phyloP scores from a whole-genome alignment of 2,888 invertebrate species.

The Peribatodes rhomboidaria region DNA sequence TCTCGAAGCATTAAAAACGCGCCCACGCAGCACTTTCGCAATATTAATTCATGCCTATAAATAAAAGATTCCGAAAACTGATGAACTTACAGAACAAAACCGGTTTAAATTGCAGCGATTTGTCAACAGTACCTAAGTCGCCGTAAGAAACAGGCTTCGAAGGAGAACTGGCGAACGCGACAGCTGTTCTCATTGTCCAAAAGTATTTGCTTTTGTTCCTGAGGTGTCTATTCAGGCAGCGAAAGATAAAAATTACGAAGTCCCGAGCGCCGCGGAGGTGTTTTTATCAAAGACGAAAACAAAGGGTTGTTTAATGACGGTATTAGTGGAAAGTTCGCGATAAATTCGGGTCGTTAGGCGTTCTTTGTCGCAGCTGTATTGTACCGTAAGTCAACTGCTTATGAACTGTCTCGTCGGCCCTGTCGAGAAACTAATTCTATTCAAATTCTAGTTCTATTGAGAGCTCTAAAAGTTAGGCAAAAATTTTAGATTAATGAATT shows the following conservation, averaged over 20 bases:
- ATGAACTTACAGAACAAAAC: slow-evolving; percentile 20
- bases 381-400: slow-evolving; percentile 72
- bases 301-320: slow-evolving; percentile 85
- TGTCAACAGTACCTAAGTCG: slow-evolving; percentile 47
- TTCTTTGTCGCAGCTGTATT: slow-evolving; percentile 81
- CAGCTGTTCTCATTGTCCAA: slow-evolving; percentile 67
- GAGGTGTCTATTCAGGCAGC: slow-evolving; percentile 69
- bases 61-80: slow-evolving; percentile 17
- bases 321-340: slow-evolving; percentile 84
- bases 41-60: slow-evolving; percentile 16
- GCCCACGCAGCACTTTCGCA: slow-evolving; percentile 10
- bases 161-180: slow-evolving; percentile 52
- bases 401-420: slow-evolving; percentile 64
- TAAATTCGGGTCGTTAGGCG: slow-evolving; percentile 82
- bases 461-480: not conserved
- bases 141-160: slow-evolving; percentile 52
- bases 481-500: not conserved
- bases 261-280: slow-evolving; percentile 72
- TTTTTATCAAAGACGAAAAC: slow-evolving; percentile 84
- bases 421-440: slow-evolving; percentile 54
- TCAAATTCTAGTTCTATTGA: slow-evolving; percentile 46
- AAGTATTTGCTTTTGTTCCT: slow-evolving; percentile 74
- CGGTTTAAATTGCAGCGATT: slow-evolving; percentile 43
- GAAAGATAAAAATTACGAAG: slow-evolving; percentile 83
- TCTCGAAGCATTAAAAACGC: slow-evolving; percentile 6